Evolutionary conservation across 2,113 vertebrate species (phyloP), one percentile per base, ranked within the genome.

Genomic region (Rhegmatorhina hoffmannsi): DNA sequence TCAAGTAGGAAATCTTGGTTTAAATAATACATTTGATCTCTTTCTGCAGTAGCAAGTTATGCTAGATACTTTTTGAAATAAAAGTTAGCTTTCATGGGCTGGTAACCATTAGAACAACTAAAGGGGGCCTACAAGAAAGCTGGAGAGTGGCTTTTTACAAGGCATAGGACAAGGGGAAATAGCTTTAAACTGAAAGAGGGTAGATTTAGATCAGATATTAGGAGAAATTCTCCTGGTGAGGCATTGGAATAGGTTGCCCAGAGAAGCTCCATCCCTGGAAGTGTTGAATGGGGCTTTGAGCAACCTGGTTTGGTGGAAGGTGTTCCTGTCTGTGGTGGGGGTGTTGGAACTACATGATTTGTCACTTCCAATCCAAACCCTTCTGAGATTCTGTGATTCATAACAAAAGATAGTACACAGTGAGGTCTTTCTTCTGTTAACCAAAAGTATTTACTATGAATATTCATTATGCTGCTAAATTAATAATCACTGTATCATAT

Each of bases 1-100:
- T 89, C 87, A 91, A 89, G 52, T 66, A 89, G 82, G 60, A 92
- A 91, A 91, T 77, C 84, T 84, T 86, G 52, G 21, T 92, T 96
- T 94, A 85, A 91, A 74, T 88, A 83, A 82, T 79, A 76, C 38
- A 87, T 94, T 90, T 87, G 59, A 58, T 90, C 73, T 92, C 62
- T 76, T 90, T 68, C 72, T 83, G 75, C 49, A 80, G 21, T 53
- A 84, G 47, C 60, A 84, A 82, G 36, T 77, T 70, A 64, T 88
- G 58, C 58, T 85, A 40, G 84, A 40, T 68, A 11, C 24, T 90
- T 90, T 94, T 58, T 80, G 1, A 38, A 92, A 56, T 40, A 55
- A 67, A 92, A 83, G 63, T 76, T 87, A 60, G 3, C 36, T 94
- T 96, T 95, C 36, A 34, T 74, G 72, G 26, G 29, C 69, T 93